phyloP scores from a whole-genome alignment of 2,797 vertebrate genomes.

The Rhynchotus rufescens region DNA sequence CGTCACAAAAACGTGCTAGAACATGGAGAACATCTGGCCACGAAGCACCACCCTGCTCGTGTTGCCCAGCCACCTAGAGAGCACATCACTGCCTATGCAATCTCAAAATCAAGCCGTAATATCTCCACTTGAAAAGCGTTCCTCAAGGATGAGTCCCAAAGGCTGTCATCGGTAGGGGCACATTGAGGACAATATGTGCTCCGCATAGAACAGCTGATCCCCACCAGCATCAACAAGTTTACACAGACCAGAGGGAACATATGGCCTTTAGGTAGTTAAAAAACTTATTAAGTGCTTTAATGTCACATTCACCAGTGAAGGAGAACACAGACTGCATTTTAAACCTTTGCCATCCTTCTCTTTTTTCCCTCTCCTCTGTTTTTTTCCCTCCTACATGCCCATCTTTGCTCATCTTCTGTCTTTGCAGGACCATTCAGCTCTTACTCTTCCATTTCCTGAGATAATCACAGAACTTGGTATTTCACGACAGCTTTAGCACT shows the following conservation, averaged over 20 bases:
- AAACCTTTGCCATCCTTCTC: not conserved
- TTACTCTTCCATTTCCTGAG: not conserved
- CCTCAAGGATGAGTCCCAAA: slow-evolving; percentile 27
- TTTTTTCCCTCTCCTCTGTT: not conserved
- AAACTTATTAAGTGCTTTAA: slow-evolving; percentile 2
- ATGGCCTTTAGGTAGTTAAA: not conserved
- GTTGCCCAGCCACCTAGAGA: not conserved
- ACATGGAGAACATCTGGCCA: slow-evolving; percentile 22
- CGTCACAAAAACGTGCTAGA: not conserved
- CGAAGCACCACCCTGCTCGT: not conserved
- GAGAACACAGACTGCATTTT: not conserved
- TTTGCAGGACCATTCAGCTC: not conserved
- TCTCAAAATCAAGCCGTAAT: not conserved
- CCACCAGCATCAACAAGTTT: slow-evolving; percentile 38
- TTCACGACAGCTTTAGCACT: not conserved
- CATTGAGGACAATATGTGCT: not conserved
- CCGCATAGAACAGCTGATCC: slow-evolving; percentile 39
- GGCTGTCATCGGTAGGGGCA: not conserved
- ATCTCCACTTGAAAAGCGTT: not conserved
- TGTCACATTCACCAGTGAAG: not conserved
- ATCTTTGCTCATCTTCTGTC: not conserved
- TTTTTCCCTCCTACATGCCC: not conserved
- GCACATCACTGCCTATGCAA: not conserved
- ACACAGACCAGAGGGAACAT: not conserved
- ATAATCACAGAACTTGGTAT: not conserved